Evolutionary conservation across 2,113 vertebrate genomes (phyloP), one percentile per base, ranked within the genome.

Genomic region (Odontesthes bonariensis): DNA sequence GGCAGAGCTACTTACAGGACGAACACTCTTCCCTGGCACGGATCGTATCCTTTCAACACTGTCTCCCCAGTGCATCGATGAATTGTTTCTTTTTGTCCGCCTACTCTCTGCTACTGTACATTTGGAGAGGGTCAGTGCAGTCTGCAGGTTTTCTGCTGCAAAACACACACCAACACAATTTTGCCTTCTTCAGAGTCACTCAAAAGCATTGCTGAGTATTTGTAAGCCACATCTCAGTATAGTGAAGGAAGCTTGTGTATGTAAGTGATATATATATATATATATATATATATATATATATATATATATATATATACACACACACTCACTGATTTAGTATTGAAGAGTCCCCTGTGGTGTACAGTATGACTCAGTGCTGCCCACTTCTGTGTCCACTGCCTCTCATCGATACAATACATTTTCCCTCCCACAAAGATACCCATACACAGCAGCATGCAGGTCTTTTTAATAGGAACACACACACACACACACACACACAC

Each of bases 1-100:
- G 98, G 97, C 98, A 10, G 98, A 99, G 69, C 95, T 99, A 38
- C 95, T 99, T 77, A 98, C 97, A 67, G 98, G 98, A 95, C 95
- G 96, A 90, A 98, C 97, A 0, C 92, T 99, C 87, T 99, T 99
- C 86, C 98, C 98, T 42, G 98, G 97, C 85, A 98, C 97, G 63
- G 98, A 99, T 93, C 97, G 98, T 99, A 99, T 99, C 97, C 97
- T 99, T 98, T 16, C 77, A 83, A 14, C 22, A 0, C 35, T 83
- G 70, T 60, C 16, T 14, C 23, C 53, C 11, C 52, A 8, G 2
- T 35, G 17, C 54, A 49, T 46, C 61, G 27, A 31, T 58, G 20
- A 55, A 64, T 52, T 7, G 16, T 32, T 47, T 1, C 58, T 58
- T 66, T 17, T 42, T 56, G 54, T 67, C 46, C 27, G 6, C 9